Base-by-base conservation (phyloP, 2,888 invertebrate species). In the Seira ritae region DNA sequence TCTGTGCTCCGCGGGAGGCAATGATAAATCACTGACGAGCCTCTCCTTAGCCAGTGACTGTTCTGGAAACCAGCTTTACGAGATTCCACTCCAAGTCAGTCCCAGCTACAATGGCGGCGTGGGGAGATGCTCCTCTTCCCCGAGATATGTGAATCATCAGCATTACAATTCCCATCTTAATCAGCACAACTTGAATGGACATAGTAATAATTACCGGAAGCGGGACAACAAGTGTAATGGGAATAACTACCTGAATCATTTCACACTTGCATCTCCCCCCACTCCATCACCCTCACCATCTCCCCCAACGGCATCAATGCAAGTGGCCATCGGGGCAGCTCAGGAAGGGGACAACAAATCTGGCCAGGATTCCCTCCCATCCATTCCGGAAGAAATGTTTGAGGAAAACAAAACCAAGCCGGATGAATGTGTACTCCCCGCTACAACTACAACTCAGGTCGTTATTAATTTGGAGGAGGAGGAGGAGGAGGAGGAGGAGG, bases 21-120 rank as follows among this genome's bases (percentile, higher is more conserved):
- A 70, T 55, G 87, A 86, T 60, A 87, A 84, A 81, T 87, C 87
- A 72, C 65, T 85, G 12, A 85, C 86, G 1, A 88, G 84, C 71
- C 70, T 87, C 55, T 85, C 88, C 0, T 60, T 87, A 20, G 78
- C 62, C 12, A 84, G 81, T 55, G 84, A 84, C 22, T 12, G n/a
- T 17, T 67, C 74, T 4, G 85, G 76, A 17, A 84, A 77, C 67
- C 71, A 76, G 22, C 75, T 83, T 22, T 31, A 80, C 10, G 75
- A 74, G 23, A 80, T 80, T 65, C 78, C 80, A 31, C 12, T 83
- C 0, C 77, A 65, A 69, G 65, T 60, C 20, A 65, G 68, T 60
- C 23, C 62, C 65, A 4, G 42, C 19, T 60, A 10, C 62, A 78
- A n/a, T 12, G 17, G 12, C 60, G 12, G n/a, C n/a, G n/a, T 60